Percentiles rank a stretch among this genome's conserved stretches.
phyloP scores from a whole-genome alignment of 2,797 vertebrate species.

The Poecilia picta region DNA sequence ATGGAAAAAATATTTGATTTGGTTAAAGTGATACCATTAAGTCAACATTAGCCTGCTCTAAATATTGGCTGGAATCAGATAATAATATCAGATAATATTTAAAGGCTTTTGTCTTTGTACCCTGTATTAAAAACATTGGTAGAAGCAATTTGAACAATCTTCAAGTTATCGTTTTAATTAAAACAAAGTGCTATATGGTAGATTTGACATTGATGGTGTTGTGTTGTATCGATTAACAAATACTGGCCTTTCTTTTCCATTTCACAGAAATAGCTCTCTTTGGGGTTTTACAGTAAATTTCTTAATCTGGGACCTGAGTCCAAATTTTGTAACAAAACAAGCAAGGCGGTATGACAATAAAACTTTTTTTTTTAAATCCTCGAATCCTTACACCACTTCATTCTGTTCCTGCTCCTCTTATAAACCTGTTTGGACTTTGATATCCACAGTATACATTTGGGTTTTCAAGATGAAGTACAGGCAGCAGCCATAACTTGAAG shows the following conservation, averaged over 20 bases:
- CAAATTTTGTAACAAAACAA: too few species aligned
- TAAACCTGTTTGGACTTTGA: not conserved
- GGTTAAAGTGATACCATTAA: constrained; percentile 12
- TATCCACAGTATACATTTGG: not conserved
- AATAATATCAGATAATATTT: not conserved
- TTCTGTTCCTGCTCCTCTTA: not conserved
- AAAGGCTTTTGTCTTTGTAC: constrained; percentile 13
- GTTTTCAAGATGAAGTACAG: not conserved
- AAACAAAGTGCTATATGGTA: not conserved
- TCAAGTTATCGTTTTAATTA: not conserved
- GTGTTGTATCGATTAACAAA: not conserved
- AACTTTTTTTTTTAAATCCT: too few species aligned
- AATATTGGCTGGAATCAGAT: not conserved
- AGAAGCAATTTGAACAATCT: not conserved
- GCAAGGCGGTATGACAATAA: too few species aligned
- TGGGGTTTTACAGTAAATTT: not conserved
- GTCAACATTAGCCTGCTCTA: not conserved
- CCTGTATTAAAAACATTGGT: not conserved
- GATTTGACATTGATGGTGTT: not conserved
- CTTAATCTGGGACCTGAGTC: too few species aligned
- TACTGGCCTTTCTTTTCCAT: not conserved
- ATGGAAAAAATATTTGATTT: constrained; percentile 14
- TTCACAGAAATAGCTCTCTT: not conserved
- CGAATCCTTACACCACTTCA: not conserved
- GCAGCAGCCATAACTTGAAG: not conserved